Evolutionary conservation across 2,113 vertebrate genomes (phyloP).

Genomic region (Halcyon malimbica): DNA sequence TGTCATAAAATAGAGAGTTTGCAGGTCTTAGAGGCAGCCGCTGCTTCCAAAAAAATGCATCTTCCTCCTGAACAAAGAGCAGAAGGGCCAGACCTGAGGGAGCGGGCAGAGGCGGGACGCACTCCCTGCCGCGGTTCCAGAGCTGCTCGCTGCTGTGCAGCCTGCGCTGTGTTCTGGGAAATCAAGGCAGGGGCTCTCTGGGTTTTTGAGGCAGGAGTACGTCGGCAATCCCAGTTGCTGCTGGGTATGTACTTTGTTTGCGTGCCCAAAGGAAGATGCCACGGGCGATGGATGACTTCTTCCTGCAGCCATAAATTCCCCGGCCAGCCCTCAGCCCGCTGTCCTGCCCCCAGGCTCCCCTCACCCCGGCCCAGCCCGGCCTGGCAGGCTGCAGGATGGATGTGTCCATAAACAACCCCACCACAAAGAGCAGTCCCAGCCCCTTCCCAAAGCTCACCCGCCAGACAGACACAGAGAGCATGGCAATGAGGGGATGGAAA

Average conservation of each 20-base stretch:
- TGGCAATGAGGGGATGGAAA: neutral
- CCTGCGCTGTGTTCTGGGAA: neutral
- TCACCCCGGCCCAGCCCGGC: neutral
- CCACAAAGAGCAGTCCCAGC: neutral
- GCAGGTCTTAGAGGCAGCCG: conserved; percentile 21
- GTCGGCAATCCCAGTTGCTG: neutral
- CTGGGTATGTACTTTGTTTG: neutral
- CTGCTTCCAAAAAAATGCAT: conserved; percentile 5
- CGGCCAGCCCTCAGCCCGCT: neutral
- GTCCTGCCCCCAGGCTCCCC: neutral
- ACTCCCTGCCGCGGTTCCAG: neutral
- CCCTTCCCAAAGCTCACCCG: neutral
- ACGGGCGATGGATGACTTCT: neutral
- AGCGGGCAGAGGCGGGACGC: neutral
- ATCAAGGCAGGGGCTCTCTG: neutral
- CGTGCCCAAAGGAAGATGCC: neutral
- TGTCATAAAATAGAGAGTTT: conserved; percentile 49
- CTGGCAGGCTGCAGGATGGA: neutral
- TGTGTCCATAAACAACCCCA: conserved; percentile 8
- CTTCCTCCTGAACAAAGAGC: neutral
- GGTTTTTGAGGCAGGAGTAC: neutral
- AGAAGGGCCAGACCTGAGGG: neutral
- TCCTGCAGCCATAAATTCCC: neutral
- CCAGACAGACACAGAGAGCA: neutral
- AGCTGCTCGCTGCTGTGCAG: neutral